These are phyloP conservation scores for Sebastolobus alascanus DNA, from an alignment of 2,797 vertebrate species.

Conservation along the genomic window DNA sequence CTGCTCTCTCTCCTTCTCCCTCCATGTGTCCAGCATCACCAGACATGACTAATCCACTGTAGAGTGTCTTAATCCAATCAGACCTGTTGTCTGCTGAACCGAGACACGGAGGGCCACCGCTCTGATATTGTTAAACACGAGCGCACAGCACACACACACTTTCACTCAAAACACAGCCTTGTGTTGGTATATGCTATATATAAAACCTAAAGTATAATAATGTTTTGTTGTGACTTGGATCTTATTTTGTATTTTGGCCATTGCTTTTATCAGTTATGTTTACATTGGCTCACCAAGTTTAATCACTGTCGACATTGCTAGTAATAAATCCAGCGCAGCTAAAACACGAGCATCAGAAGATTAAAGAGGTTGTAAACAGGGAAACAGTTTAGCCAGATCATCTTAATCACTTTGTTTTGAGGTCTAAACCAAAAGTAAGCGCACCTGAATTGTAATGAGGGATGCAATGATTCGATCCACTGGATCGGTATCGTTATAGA, in stretches of 20 bases:
- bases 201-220: neutral
- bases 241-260: neutral
- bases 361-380: neutral
- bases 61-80: slow-evolving; percentile 77
- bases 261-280: neutral
- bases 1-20: neutral
- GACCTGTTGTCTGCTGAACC: slow-evolving; percentile 67
- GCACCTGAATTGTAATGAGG: neutral
- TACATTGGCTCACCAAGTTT: neutral
- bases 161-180: neutral
- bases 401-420: neutral
- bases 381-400: neutral
- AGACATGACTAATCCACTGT: slow-evolving; percentile 72
- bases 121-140: slow-evolving; percentile 47
- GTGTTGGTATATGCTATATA: neutral
- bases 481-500: neutral
- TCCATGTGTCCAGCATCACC: slow-evolving; percentile 57
- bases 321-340: neutral
- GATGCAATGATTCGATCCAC: neutral
- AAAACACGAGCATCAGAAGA: neutral
- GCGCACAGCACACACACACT: slow-evolving; percentile 3
- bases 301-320: neutral
- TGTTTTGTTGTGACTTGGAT: neutral
- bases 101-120: slow-evolving; percentile 41
- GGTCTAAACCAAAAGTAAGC: neutral